Conservation (phyloP, 2,113 vertebrate genomes). For the Rattus rattus region DNA sequence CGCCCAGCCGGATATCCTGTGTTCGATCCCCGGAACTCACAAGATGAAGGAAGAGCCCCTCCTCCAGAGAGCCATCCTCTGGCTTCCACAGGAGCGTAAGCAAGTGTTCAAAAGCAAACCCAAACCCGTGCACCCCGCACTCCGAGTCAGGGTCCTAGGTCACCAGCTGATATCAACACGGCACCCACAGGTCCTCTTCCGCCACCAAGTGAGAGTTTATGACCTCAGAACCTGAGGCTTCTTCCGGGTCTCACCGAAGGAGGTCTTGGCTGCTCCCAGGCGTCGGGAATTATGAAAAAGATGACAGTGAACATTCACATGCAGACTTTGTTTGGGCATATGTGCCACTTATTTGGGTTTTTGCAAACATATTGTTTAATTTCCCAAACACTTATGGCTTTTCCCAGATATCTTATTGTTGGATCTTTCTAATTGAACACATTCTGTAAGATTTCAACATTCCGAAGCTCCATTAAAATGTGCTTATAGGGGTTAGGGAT, state of each 20-base stretch:
- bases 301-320: not conserved
- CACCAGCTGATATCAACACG: not conserved
- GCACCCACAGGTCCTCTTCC: too few species aligned
- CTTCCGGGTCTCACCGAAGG: not conserved
- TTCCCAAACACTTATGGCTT: constrained; percentile 41
- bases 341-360: constrained; percentile 7
- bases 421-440: not conserved
- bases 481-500: not conserved
- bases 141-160: not conserved
- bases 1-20: not conserved
- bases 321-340: constrained; percentile 14
- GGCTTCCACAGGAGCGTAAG: not conserved
- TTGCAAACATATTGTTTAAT: constrained; percentile 9
- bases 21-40: not conserved
- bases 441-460: not conserved
- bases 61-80: not conserved
- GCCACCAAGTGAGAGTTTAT: not conserved
- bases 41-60: not conserved
- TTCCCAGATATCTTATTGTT: constrained; percentile 3
- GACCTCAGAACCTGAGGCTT: too few species aligned
- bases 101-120: not conserved
- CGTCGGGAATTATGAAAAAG: not conserved
- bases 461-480: not conserved
- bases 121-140: not conserved
- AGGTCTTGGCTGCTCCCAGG: not conserved